Conservation (phyloP, 2,113 vertebrate genomes). For the Antigone vipio region DNA sequence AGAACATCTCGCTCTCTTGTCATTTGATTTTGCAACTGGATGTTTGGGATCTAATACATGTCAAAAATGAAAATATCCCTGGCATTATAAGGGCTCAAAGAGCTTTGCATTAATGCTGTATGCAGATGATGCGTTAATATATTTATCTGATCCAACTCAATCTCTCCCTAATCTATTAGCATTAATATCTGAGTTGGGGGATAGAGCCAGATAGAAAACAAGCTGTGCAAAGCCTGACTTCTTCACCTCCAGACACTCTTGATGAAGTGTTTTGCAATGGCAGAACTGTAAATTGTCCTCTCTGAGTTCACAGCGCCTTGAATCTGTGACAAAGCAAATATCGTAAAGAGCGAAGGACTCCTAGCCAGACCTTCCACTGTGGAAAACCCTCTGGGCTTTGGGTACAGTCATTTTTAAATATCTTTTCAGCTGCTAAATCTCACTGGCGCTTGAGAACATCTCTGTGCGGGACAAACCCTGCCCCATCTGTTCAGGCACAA, state of each 20-base stretch:
- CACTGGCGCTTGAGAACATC: background rate
- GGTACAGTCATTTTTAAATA: background rate
- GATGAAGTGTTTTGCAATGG: background rate
- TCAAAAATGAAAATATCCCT: background rate
- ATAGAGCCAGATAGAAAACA: background rate
- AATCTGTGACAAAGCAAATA: background rate
- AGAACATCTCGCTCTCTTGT: background rate
- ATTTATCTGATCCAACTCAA: conserved; percentile 52
- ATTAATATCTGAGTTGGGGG: background rate
- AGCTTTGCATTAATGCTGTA: conserved; percentile 42
- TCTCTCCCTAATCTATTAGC: conserved; percentile 38
- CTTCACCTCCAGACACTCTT: background rate
- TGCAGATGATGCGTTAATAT: conserved; percentile 39
- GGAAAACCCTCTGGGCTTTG: background rate
- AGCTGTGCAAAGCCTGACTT: background rate
- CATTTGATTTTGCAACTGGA: background rate
- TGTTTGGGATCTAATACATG: background rate
- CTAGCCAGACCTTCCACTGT: background rate
- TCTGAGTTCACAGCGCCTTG: background rate
- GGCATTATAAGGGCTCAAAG: conserved; percentile 27
- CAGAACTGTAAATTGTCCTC: background rate
- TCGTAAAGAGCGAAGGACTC: background rate
- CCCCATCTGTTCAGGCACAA: background rate
- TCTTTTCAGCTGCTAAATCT: background rate
- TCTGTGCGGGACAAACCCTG: background rate